These are phyloP conservation scores for Holotrichia oblita DNA, from an alignment of 1,140 invertebrate genomes.

Conservation along the genomic window DNA sequence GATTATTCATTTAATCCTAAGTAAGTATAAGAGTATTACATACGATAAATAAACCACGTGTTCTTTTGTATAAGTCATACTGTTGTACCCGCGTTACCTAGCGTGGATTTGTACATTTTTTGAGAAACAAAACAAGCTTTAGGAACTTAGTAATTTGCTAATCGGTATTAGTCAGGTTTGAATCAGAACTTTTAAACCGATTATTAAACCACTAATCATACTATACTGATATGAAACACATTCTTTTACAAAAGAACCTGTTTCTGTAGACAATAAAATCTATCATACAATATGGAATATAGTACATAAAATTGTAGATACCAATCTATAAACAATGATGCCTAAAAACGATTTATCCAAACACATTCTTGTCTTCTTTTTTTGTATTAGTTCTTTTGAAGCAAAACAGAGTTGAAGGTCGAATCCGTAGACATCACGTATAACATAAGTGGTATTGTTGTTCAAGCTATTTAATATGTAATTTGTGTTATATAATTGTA, in stretches of 20 bases:
- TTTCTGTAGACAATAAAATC: too few relatives aligned
- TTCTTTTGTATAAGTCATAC: too few relatives aligned
- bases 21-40: too few relatives aligned
- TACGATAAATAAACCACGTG: too few relatives aligned
- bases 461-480: background rate
- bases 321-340: background rate
- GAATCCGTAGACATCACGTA: background rate
- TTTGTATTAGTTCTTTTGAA: slow-evolving; percentile 1
- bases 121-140: background rate
- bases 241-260: too few relatives aligned
- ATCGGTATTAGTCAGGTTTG: background rate
- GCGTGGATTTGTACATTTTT: background rate
- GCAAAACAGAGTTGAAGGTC: background rate
- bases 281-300: too few relatives aligned
- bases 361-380: background rate
- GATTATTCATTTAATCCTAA: background rate
- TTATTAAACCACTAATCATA: too few relatives aligned
- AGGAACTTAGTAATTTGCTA: background rate
- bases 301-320: too few relatives aligned
- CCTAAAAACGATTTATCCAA: background rate
- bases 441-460: slow-evolving; percentile 1
- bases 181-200: background rate
- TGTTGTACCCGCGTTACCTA: too few relatives aligned
- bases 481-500: background rate
- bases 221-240: too few relatives aligned